Evolutionary conservation across 1,140 invertebrate species (phyloP), one percentile per base, ranked within the genome.

Genomic region (Anthonomus grandis): DNA sequence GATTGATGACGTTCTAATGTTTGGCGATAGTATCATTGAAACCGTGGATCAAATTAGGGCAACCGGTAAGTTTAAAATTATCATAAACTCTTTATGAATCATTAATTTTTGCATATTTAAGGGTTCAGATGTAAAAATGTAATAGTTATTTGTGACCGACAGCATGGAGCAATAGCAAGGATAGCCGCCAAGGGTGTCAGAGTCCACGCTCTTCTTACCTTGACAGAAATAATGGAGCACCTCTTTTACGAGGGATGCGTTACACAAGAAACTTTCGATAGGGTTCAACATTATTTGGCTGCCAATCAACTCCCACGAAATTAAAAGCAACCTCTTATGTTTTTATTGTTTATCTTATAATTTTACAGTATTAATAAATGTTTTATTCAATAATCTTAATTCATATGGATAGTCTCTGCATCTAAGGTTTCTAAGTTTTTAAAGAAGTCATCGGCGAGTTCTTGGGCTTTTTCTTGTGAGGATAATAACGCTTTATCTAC

Each of bases 1-100:
- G 46, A 83, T 99, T 42, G 97, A 99, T 78, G 97, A 99, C 79
- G 91, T 98, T 10, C 86, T 98, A 0, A 96, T 95, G 1, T 94
- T 90, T 64, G 97, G 97, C 0, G 86, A 86, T 1, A 97, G 94
- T 72, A 86, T 98, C 41, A 69, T 95, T 57, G 96, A 99, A 74
- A 98, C 95, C 6, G 88, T 86, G 1, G 75, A 76, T 36, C 85
- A 87, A 71, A 75, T 98, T 19, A 77, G 81, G 57, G 80, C 81
- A 23, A 86, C 86, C 13, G 48, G 48, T 37, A 50, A 38, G 37
- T 8, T 38, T 10, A 9, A 38, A 9, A 38, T 9, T 9, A 5
- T 38, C 5, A 42, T 9, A 42, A 3, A 42, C 22, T n/a, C 3
- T 3, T 8, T 31, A n/a, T 31, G 6, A 31, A 6, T 31, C 6